Evolutionary conservation across 2,888 invertebrate genomes (phyloP).

Genomic region (Cheilosia grossa): DNA sequence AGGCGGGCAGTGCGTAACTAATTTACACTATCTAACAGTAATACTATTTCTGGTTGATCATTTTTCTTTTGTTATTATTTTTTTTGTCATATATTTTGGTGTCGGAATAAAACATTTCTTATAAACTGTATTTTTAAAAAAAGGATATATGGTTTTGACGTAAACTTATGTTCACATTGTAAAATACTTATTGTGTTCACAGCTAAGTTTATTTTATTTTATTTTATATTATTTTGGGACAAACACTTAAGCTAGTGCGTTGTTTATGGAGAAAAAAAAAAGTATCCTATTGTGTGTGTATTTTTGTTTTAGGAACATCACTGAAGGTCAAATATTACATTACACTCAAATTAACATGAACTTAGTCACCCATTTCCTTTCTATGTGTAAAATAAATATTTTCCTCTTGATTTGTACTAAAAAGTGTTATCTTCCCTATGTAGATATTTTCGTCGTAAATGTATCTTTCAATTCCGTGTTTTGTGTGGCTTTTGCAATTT

Average conservation of each 20-base stretch:
- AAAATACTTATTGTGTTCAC: slow-evolving; percentile 4
- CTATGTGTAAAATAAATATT: no score
- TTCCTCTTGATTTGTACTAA: no score
- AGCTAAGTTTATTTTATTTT: neutral
- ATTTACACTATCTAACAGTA: slow-evolving; percentile 38
- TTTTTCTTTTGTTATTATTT: slow-evolving; percentile 30
- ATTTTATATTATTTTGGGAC: neutral
- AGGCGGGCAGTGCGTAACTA: slow-evolving; percentile 76
- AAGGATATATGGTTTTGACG: slow-evolving; percentile 10
- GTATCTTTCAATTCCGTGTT: slow-evolving; percentile 5
- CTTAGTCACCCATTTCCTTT: no score
- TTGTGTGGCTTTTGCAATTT: slow-evolving; percentile 6
- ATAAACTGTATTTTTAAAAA: neutral
- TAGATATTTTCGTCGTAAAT: neutral
- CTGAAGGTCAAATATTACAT: neutral
- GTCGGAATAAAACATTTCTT: slow-evolving; percentile 41
- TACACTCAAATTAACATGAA: no score
- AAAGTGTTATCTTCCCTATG: no score
- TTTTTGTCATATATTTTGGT: slow-evolving; percentile 15
- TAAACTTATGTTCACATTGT: slow-evolving; percentile 27
- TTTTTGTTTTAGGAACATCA: neutral
- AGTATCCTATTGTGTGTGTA: neutral
- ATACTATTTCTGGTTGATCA: slow-evolving; percentile 12
- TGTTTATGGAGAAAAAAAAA: neutral
- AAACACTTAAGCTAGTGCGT: slow-evolving; percentile 26